Evolutionary conservation across 2,797 vertebrate species (phyloP).

Genomic region (Paramormyrops hopkinsi): DNA sequence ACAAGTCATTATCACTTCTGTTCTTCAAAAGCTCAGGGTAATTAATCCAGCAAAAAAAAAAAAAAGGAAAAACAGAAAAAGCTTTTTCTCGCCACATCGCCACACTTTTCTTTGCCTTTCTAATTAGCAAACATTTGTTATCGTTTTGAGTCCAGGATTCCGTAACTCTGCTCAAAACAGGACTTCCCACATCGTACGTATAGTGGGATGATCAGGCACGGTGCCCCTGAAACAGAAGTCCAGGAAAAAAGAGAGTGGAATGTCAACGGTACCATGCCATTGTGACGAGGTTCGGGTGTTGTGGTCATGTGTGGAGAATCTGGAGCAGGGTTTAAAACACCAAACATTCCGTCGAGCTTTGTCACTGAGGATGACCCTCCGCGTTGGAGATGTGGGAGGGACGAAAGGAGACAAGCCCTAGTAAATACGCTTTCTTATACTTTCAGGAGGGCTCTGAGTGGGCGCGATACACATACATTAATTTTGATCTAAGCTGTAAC

Average conservation of each 20-base stretch:
- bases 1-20: conserved; percentile 35
- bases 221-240: neutral
- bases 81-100: conserved; percentile 17
- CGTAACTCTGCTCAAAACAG: neutral
- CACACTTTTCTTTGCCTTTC: conserved; percentile 17
- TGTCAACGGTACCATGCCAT: neutral
- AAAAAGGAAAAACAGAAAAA: neutral
- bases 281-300: neutral
- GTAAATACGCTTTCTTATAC: conserved; percentile 25
- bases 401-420: conserved; percentile 21
- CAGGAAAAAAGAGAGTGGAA: neutral
- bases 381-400: neutral
- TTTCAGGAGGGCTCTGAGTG: conserved; percentile 24
- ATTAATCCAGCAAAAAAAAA: conserved; percentile 30
- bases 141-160: conserved; percentile 12
- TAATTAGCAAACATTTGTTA: conserved; percentile 28
- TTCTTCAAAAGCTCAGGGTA: conserved; percentile 27
- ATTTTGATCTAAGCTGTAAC: conserved; percentile 33
- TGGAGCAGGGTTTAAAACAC: neutral
- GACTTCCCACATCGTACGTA: neutral
- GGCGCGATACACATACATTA: conserved; percentile 31
- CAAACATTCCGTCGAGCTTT: neutral
- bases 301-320: neutral
- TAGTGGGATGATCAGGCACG: neutral
- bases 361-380: neutral